phyloP scores from a whole-genome alignment of 2,113 vertebrate species.

The human region DNA sequence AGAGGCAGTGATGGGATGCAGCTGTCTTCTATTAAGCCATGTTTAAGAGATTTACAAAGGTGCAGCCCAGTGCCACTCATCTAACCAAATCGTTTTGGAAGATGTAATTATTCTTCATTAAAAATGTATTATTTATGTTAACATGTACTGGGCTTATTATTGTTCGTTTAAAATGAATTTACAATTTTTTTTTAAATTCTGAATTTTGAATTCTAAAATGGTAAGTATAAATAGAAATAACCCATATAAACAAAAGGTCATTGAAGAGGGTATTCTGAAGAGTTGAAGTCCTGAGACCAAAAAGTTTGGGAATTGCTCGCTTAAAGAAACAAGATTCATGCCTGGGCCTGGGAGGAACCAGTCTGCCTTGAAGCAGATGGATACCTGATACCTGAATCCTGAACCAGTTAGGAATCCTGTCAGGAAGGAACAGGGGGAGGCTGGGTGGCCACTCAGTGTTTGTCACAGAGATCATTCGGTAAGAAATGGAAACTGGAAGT shows the following conservation, averaged over 20 bases:
- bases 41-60: slow-evolving; percentile 53
- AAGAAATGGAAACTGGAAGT: background rate
- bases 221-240: background rate
- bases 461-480: background rate
- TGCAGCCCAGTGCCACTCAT: slow-evolving; percentile 30
- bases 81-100: slow-evolving; percentile 62
- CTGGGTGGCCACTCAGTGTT: background rate
- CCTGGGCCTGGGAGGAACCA: background rate
- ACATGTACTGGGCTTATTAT: background rate
- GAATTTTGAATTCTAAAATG: background rate
- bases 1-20: slow-evolving; percentile 23
- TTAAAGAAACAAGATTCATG: background rate
- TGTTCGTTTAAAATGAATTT: slow-evolving; percentile 20
- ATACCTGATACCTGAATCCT: background rate
- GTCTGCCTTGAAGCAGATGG: background rate
- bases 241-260: background rate
- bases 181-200: slow-evolving; percentile 23
- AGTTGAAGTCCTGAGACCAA: background rate
- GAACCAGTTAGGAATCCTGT: background rate
- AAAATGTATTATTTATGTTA: slow-evolving; percentile 51
- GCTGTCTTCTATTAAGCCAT: slow-evolving; percentile 62
- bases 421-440: background rate
- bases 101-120: slow-evolving; percentile 54
- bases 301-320: background rate
- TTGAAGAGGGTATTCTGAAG: background rate